Conservation (phyloP, 2,888 invertebrate genomes). For the Arenicola marina region DNA sequence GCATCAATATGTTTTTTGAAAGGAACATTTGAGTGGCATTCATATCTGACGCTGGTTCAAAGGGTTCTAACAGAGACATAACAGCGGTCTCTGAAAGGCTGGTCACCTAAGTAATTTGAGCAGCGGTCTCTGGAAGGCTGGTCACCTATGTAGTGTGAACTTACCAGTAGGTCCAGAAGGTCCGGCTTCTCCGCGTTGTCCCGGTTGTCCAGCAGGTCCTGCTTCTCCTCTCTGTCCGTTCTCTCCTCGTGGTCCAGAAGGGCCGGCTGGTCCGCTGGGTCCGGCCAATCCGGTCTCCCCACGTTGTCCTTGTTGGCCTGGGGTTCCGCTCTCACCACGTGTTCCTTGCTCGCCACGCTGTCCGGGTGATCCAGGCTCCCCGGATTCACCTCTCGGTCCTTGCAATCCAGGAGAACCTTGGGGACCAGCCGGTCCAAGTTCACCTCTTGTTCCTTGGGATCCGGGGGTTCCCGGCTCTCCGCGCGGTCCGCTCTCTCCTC, state of each 20-base stretch:
- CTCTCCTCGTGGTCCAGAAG: constrained; percentile 4
- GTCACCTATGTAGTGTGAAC: not conserved
- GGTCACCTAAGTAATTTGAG: no score
- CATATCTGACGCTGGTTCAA: no score
- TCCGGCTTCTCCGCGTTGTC: constrained; percentile 22
- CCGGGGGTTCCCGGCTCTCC: constrained; percentile 72
- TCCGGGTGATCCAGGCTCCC: constrained; percentile 16
- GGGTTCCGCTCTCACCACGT: constrained; percentile 63
- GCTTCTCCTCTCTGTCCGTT: constrained; percentile 7
- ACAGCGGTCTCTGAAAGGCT: no score
- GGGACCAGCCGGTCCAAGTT: constrained; percentile 8
- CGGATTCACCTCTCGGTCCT: constrained; percentile 19
- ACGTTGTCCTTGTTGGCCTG: constrained; percentile 15
- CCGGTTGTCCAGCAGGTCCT: constrained; percentile 19
- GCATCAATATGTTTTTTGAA: no score
- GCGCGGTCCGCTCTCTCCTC: constrained; percentile 58
- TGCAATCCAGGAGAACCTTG: constrained; percentile 9
- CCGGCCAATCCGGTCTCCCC: constrained; percentile 11
- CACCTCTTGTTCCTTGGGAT: constrained; percentile 6
- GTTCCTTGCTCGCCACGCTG: constrained; percentile 16
- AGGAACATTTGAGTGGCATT: no score
- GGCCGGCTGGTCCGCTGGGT: constrained; percentile 10
- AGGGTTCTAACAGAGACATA: no score
- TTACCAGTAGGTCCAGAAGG: constrained; percentile 19
- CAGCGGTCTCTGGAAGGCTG: no score